Evolutionary conservation across 2,113 vertebrate genomes (phyloP), one percentile per base, ranked within the genome.

Genomic region (Oreamnos americanus): DNA sequence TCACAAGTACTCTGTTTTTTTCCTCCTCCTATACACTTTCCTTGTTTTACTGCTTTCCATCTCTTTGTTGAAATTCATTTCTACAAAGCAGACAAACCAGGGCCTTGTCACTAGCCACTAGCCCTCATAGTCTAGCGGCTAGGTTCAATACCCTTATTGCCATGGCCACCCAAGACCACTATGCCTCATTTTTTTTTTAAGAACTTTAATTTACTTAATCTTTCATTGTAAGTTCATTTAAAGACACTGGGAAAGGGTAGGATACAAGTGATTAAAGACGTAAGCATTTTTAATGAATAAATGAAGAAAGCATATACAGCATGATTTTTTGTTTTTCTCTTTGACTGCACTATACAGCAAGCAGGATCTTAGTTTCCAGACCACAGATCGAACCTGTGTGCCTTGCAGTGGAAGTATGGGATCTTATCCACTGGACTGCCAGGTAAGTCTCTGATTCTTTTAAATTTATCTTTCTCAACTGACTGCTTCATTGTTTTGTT

Each of bases 141-240:
- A 26, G 71, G 71, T 76, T 76, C 36, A 43, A 14, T 43, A 76
- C 23, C 7, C 23, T 43, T 36, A 76, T 76, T 14, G 71, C 36
- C 11, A 14, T 43, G 23, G 39, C 71, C 12, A 43, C 23, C 71
- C 0, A 76, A 76, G 36, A 39, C 25, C 12, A 26, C 36, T 26
- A 43, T 76, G 45, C 47, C 19, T 62, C 5, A 25, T 19, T 51
- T 43, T 87, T 87, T 64, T 9, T 74, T 51, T 78, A 94, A 25
- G 43, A 84, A 51, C 19, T 85, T 55, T 85, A 95, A 79, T 79
- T 78, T 92, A n/a, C 19, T 84, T 87, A 82, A n/a, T 47, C 25
- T 87, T 94, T 94, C 36, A n/a, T 57, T 83, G n/a, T 83, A 39
- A 62, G 12, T 51, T 96, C n/a, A 93, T 53, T 93, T 91, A 82